These are phyloP conservation scores for Luperina testacea DNA, from an alignment of 2,888 invertebrate species.

Conservation along the genomic window DNA sequence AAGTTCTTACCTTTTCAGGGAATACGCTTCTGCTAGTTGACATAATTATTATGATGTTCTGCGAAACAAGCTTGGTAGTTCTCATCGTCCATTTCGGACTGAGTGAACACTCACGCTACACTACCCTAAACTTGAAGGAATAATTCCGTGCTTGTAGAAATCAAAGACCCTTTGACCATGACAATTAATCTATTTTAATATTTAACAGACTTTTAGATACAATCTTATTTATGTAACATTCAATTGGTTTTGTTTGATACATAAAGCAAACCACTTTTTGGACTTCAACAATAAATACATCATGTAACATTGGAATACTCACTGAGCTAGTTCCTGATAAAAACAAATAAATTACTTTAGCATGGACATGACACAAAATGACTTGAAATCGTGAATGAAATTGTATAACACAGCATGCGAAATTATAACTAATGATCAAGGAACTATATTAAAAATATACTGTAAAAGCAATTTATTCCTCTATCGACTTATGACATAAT, in stretches of 20 bases:
- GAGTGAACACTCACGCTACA: background rate
- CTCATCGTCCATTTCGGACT: background rate
- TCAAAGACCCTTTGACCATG: slow-evolving; percentile 74
- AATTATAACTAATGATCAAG: slow-evolving; percentile 73
- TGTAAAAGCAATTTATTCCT: slow-evolving; percentile 61
- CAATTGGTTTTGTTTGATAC: slow-evolving; percentile 80
- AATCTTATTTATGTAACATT: slow-evolving; percentile 85
- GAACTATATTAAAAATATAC: slow-evolving; percentile 74
- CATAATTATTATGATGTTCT: background rate
- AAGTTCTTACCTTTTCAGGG: background rate
- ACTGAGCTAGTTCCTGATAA: slow-evolving; percentile 77
- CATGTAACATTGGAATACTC: slow-evolving; percentile 83
- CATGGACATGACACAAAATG: slow-evolving; percentile 83
- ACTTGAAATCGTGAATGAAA: slow-evolving; percentile 77
- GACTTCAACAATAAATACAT: slow-evolving; percentile 86
- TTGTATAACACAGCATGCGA: slow-evolving; percentile 77
- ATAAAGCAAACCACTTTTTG: slow-evolving; percentile 80
- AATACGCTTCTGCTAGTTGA: background rate
- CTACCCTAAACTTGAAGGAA: background rate
- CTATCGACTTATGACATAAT: slow-evolving; percentile 55
- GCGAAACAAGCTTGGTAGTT: background rate
- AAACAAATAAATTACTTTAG: slow-evolving; percentile 79
- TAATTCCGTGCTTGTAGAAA: slow-evolving; percentile 54
- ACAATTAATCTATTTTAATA: slow-evolving; percentile 83
- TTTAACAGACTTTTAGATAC: slow-evolving; percentile 89